Conservation (phyloP, 2,797 vertebrate species). For the Sparidentex hasta region DNA sequence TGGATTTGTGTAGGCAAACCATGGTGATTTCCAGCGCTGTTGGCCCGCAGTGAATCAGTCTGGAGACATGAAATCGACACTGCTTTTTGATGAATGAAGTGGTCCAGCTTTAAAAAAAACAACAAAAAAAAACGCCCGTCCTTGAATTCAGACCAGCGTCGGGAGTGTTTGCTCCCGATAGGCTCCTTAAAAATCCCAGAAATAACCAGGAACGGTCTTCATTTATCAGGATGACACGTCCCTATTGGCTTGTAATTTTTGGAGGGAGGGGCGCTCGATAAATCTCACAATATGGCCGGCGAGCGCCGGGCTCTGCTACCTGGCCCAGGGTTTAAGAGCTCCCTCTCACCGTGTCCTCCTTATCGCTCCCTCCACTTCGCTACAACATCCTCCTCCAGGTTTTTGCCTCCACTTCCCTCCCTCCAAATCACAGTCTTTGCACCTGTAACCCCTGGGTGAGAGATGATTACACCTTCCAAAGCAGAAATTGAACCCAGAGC, state of each 20-base stretch:
- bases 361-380: conserved; percentile 46
- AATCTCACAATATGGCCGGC: conserved; percentile 61
- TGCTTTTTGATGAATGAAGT: conserved; percentile 69
- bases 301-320: conserved; percentile 40
- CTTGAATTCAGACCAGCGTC: conserved; percentile 67
- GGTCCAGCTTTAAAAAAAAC: conserved; percentile 55
- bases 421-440: conserved; percentile 76
- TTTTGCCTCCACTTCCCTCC: conserved; percentile 45
- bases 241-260: conserved; percentile 63
- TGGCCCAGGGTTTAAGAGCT: conserved; percentile 45
- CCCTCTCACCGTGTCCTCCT: conserved; percentile 38
- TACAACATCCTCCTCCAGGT: conserved; percentile 54
- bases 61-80: conserved; percentile 40
- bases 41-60: conserved; percentile 14
- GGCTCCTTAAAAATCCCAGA: conserved; percentile 64
- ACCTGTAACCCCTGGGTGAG: conserved; percentile 78
- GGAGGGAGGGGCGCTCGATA: conserved; percentile 44
- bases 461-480: conserved; percentile 80
- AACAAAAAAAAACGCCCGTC: conserved; percentile 53
- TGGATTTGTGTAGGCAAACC: conserved; percentile 42
- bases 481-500: conserved; percentile 76
- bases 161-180: conserved; percentile 63
- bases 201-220: conserved; percentile 64
- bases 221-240: conserved; percentile 68
- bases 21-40: conserved; percentile 34